Base-by-base conservation (phyloP, 2,888 invertebrate genomes). In the Pyralis farinalis region DNA sequence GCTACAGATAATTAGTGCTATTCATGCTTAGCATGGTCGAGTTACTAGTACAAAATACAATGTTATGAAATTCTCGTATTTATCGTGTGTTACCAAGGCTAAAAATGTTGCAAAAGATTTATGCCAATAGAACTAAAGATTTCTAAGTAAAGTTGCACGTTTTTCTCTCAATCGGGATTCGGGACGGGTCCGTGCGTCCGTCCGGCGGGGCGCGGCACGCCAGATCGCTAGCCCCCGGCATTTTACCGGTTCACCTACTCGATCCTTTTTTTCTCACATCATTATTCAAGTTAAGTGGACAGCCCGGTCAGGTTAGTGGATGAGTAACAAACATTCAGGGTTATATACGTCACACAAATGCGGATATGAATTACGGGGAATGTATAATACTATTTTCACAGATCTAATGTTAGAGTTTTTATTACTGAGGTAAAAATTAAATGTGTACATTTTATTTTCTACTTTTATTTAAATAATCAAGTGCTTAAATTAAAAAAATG, bases 251-350 rank as follows among this genome's bases (percentile, higher is more conserved):
- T 73, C 78, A 69, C 65, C 69, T 69, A 63, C 53, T 58, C 60
- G 63, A 69, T 66, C 75, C 76, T 65, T 74, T 76, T 58, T 66
- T 68, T 69, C 77, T 62, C 77, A 80, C 80, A 78, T 83, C 83
- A 83, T 85, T 85, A 85, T 81, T 84, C 84, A 83, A 76, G 75
- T 74, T 81, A 84, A 83, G 79, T 82, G 82, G 83, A 80, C 78
- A 72, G 76, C 60, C 68, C 64, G 71, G 75, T 72, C 70, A 75
- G 73, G 76, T 75, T 73, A 72, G 74, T 66, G 71, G 73, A 75
- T 77, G 76, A 69, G 78, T 78, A 77, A 82, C 74, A 73, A 71
- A 79, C 74, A 75, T 70, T 71, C 66, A 63, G 65, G 61, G 58
- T 16, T 27, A 33, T 39, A 38, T 36, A 38, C 10, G 31, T 38